These are phyloP conservation scores for Halcyon malimbica DNA, from an alignment of 2,113 vertebrate species.

Conservation along the genomic window DNA sequence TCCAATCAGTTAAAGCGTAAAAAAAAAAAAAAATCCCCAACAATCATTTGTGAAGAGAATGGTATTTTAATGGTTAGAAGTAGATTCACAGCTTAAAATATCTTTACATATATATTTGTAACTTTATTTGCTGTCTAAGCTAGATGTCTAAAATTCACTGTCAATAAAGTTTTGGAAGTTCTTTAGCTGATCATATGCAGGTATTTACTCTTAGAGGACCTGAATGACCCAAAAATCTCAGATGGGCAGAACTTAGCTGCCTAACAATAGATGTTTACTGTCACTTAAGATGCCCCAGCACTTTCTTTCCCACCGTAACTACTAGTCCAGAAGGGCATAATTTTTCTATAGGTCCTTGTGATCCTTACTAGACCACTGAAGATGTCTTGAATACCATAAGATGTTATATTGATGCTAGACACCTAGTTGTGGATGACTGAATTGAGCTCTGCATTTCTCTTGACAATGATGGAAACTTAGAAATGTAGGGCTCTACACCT, in stretches of 20 bases:
- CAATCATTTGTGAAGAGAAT: neutral
- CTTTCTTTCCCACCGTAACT: neutral
- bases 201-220: neutral
- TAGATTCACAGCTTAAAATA: neutral
- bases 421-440: neutral
- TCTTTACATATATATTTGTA: neutral
- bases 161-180: neutral
- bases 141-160: neutral
- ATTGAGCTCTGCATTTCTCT: neutral
- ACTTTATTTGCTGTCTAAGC: neutral
- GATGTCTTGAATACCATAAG: neutral
- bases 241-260: neutral
- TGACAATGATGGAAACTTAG: neutral
- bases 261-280: rapidly evolving
- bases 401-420: neutral
- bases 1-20: neutral
- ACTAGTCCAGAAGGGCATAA: neutral
- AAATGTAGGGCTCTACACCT: neutral
- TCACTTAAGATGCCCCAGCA: neutral
- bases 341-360: neutral
- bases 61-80: neutral
- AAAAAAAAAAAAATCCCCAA: neutral
- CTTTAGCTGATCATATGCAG: neutral
- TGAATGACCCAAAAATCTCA: neutral
- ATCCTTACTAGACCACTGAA: neutral